Base-by-base conservation (phyloP, 2,888 invertebrate species). In the Drosophila kuntzei region DNA sequence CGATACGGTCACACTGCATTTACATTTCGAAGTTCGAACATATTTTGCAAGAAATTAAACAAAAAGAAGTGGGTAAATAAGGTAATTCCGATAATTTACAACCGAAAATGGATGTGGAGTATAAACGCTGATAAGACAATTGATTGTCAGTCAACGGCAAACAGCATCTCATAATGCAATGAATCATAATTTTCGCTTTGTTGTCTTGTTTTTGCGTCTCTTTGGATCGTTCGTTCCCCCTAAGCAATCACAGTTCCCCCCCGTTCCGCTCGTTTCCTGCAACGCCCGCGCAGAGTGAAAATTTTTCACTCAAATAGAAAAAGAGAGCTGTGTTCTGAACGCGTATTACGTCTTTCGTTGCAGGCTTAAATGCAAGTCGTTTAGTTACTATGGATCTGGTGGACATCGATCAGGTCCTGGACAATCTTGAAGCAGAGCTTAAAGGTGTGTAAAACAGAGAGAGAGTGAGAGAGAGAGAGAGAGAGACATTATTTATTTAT, bases 341-440 rank as follows among this genome's bases (percentile, higher is more conserved):
- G 51, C 44, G 32, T 78, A 75, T 79, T 78, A 64, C 61, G 77
- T 72, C 50, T 69, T 62, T 60, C 22, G 16, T 65, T 74, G 36
- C 70, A 67, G 73, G 73, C 69, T 80, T 79, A 71, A 65, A 79
- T 79, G 79, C 63, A 57, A 69, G 62, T 47, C 32, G 29, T n/a
- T 27, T 77, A 77, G 69, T 43, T 20, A 76, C 16, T 43, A 92
- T 92, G 92, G 92, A 92, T 90, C 87, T 92, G 64, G 95, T 97
- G 70, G 97, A 97, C 92, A 93, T 97, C 89, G 96, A 97, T 91
- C 96, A 96, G 93, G 96, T 97, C 73, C 93, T 97, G 64, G 96
- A 97, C 92, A 96, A 96, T 90, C 95, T 97, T 90, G 97, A 97
- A 91, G 76, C 76, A 1, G 76, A 76, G 61, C 74, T 78, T 14